A percentile compares a stretch with the other conserved stretches of the same genome.
These are phyloP conservation scores for Rhodinocichla rosea DNA, from an alignment of 2,113 vertebrate species.

Conservation along the genomic window DNA sequence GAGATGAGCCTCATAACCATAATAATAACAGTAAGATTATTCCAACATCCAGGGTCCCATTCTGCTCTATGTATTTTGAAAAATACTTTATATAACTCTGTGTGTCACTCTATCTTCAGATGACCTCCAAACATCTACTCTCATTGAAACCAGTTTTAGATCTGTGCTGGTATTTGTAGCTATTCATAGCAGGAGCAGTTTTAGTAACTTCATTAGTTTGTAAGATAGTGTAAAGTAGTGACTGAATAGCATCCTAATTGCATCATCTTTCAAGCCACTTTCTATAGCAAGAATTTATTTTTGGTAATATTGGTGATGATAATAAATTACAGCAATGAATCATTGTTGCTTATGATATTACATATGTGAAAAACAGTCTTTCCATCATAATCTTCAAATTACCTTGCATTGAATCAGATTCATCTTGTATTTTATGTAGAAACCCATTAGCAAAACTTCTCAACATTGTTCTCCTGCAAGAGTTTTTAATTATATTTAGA, in stretches of 20 bases:
- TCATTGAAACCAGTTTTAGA: background rate
- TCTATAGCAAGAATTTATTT: background rate
- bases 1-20: background rate
- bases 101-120: background rate
- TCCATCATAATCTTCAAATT: background rate
- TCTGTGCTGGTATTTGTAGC: background rate
- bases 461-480: background rate
- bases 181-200: background rate
- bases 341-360: background rate
- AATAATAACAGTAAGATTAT: background rate
- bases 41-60: background rate
- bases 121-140: background rate
- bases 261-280: background rate
- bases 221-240: background rate
- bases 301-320: background rate
- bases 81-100: background rate
- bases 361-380: background rate
- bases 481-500: conserved; percentile 16
- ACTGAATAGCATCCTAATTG: background rate
- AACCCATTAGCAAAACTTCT: background rate
- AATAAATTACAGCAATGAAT: background rate
- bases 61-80: background rate
- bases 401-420: background rate
- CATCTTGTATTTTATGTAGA: background rate
- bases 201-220: background rate